These are phyloP conservation scores for Sapajus apella DNA, from an alignment of 2,113 vertebrate species.

Conservation along the genomic window DNA sequence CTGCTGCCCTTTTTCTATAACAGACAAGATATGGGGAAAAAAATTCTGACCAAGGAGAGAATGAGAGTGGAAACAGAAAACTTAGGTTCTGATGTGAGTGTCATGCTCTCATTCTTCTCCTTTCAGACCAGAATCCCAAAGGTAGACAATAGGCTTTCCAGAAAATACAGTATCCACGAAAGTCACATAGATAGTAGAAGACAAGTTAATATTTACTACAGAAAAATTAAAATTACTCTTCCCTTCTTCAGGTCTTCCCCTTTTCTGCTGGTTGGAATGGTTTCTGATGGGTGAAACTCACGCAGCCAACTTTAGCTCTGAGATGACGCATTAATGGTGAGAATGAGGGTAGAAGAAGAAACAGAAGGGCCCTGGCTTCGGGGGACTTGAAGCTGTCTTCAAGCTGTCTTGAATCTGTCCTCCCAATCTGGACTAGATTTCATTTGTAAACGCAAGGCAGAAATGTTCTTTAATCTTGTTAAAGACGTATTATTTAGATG, in stretches of 20 bases:
- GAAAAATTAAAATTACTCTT: not conserved
- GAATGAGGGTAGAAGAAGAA: rapidly evolving
- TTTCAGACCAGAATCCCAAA: not conserved
- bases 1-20: rapidly evolving
- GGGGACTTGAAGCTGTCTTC: not conserved
- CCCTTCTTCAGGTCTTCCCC: not conserved
- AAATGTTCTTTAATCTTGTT: not conserved
- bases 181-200: not conserved
- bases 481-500: not conserved
- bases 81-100: not conserved
- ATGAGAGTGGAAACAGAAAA: not conserved
- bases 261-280: not conserved
- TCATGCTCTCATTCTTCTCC: not conserved
- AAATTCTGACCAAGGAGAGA: not conserved
- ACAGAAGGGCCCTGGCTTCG: not conserved
- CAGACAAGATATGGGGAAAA: not conserved
- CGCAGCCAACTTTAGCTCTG: not conserved
- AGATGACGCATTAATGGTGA: not conserved
- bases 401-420: not conserved
- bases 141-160: not conserved
- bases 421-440: not conserved
- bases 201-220: not conserved
- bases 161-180: not conserved
- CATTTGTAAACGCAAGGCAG: not conserved
- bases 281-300: not conserved